Evolutionary conservation across 2,888 invertebrate genomes (phyloP).

Genomic region (Acanthoscelides obtectus): DNA sequence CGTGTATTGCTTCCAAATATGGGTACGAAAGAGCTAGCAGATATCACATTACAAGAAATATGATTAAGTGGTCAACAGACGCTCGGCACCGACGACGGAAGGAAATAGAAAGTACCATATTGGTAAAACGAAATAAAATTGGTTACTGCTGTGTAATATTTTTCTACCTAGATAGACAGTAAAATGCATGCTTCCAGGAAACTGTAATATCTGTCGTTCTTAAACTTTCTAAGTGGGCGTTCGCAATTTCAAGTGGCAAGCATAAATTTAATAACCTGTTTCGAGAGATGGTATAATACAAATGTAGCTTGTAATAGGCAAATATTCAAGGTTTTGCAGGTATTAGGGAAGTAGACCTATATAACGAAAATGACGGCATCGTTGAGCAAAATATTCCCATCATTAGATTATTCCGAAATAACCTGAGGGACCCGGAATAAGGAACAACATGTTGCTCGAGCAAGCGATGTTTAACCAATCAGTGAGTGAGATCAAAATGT

Average conservation of each 20-base stretch:
- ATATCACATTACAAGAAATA: too few species aligned
- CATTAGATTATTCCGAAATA: too few species aligned
- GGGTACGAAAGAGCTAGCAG: too few species aligned
- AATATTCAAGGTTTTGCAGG: neutral
- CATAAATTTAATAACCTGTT: neutral
- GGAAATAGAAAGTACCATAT: neutral
- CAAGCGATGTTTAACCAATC: too few species aligned
- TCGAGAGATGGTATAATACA: neutral
- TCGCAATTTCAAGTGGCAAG: neutral
- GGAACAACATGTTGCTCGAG: too few species aligned
- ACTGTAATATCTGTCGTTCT: neutral
- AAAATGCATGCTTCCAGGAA: neutral
- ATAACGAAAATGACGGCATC: too few species aligned
- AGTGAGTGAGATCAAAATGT: too few species aligned
- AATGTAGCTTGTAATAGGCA: neutral
- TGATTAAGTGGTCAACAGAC: neutral
- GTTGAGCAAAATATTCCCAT: too few species aligned
- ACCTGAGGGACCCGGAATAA: too few species aligned
- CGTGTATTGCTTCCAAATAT: too few species aligned
- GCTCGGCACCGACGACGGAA: neutral
- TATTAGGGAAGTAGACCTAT: too few species aligned
- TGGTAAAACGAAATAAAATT: neutral
- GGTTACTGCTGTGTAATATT: neutral
- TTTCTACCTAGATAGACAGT: neutral
- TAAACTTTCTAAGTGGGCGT: neutral